Conservation (phyloP, 1,140 invertebrate genomes). For the Dreissena rostriformis region DNA sequence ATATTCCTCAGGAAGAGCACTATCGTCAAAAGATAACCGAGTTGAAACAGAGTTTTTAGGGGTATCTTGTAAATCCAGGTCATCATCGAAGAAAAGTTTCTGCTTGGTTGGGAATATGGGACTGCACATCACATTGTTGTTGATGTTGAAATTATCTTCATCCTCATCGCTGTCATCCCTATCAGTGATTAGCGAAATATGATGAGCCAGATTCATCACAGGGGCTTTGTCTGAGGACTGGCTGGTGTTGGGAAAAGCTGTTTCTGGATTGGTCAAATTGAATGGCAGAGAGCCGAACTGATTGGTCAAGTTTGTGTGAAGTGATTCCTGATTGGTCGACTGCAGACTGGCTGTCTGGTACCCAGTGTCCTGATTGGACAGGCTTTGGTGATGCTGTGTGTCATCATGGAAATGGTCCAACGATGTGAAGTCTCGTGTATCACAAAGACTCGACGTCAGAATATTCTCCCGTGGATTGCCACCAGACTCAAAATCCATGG, state of each 20-base stretch:
- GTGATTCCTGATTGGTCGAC: conserved; percentile 65
- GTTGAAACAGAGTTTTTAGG: conserved; percentile 17
- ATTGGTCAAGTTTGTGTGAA: conserved; percentile 65
- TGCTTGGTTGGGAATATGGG: conserved; percentile 34
- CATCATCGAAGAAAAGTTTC: conserved; percentile 39
- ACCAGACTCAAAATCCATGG: conserved; percentile 62
- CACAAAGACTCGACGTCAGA: conserved; percentile 63
- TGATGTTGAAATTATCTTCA: neutral
- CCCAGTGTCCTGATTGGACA: conserved; percentile 68
- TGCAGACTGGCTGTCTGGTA: conserved; percentile 69
- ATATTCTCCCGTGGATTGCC: conserved; percentile 56
- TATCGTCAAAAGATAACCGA: conserved; percentile 39
- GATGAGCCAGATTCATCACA: conserved; percentile 33
- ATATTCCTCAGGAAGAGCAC: conserved; percentile 47
- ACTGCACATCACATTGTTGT: conserved; percentile 23
- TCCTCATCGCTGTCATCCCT: conserved; percentile 11
- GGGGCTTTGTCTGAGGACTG: conserved; percentile 1
- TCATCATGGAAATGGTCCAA: conserved; percentile 59
- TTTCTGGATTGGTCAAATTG: conserved; percentile 55
- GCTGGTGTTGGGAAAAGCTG: conserved; percentile 9
- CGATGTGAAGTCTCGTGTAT: conserved; percentile 59
- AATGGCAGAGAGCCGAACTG: conserved; percentile 62
- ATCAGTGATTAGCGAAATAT: conserved; percentile 18
- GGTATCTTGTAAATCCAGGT: conserved; percentile 24
- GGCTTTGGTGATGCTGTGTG: conserved; percentile 34